Evolutionary conservation across 2,888 invertebrate species (phyloP), one percentile per base, ranked within the genome.

Genomic region (Erebia ligea): DNA sequence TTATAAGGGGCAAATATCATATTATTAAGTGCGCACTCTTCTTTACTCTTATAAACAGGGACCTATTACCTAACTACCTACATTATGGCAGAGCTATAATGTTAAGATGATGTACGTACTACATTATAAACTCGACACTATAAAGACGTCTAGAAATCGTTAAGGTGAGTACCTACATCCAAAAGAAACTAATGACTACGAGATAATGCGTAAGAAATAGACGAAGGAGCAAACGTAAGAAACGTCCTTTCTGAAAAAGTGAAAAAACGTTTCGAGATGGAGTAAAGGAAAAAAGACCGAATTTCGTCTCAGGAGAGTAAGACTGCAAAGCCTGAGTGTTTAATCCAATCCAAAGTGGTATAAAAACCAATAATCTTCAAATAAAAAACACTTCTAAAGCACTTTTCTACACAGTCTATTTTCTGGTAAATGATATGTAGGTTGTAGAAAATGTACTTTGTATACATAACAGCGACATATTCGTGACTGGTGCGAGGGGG

Each of bases 301-400:
- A 92, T 91, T 91, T 90, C 86, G 92, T 91, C 93, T 92, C 92
- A 85, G 84, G 93, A 92, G 93, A 93, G 87, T 89, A 88, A 90
- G 90, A 88, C 90, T 92, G 89, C 88, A 90, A 89, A 91, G 88
- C 89, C 90, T 89, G 88, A 86, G 85, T 81, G 76, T 76, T 76
- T 66, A 64, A 48, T 52, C 63, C 77, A 75, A 67, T 52, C 67
- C 75, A 75, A 78, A 90, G 87, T 70, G 83, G 75, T 73, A 64
- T 76, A 87, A 82, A 78, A 70, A 52, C 69, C 64, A 34, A 34
- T 52, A 21, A 68, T 45, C 10, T 25, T 64, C 74, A 63, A 59
- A 21, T 67, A 34, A 75, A 79, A 79, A 57, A 68, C 45, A 63
- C 42, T 71, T 72, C 67, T 77, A 72, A 45, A 8, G 0, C 8